Conservation (phyloP, 2,888 invertebrate genomes). For the Pogonocherus hispidulus region DNA sequence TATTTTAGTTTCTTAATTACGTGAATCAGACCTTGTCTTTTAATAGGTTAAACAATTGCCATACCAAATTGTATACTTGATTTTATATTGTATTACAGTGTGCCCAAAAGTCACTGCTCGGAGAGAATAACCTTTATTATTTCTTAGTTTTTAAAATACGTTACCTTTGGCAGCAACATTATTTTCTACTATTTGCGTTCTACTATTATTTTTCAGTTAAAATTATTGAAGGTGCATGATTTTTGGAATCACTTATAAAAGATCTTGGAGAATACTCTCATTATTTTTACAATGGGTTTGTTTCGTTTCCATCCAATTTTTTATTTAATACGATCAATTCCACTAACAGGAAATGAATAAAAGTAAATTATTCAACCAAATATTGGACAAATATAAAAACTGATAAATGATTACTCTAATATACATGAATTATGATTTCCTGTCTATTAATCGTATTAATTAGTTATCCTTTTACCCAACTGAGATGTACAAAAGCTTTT, state of each 20-base stretch:
- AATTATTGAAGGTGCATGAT: background rate
- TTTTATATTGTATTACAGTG: constrained; percentile 22
- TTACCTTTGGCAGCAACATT: too few relatives aligned
- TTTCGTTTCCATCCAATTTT: constrained; percentile 7
- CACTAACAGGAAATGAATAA: too few relatives aligned
- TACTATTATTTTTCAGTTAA: too few relatives aligned
- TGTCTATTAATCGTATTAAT: background rate
- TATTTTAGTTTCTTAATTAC: constrained; percentile 46
- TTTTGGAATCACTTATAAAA: constrained; percentile 5
- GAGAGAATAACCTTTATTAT: background rate
- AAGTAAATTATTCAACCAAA: too few relatives aligned
- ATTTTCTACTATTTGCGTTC: too few relatives aligned
- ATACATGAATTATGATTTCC: too few relatives aligned
- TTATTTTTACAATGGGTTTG: constrained; percentile 28
- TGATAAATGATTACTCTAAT: too few relatives aligned
- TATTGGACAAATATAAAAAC: too few relatives aligned
- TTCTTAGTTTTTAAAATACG: too few relatives aligned
- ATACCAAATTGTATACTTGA: constrained; percentile 41
- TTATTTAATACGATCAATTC: constrained; percentile 8
- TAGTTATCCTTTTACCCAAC: constrained; percentile 33
- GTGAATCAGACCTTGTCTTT: constrained; percentile 24
- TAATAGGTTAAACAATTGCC: constrained; percentile 43
- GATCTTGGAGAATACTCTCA: constrained; percentile 18
- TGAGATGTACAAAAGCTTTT: constrained; percentile 33
- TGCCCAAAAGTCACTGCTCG: background rate